Percentiles rank a stretch among this genome's conserved stretches.
Conservation (phyloP, 2,797 vertebrate species). For the Hypotaenidia okinawae region DNA sequence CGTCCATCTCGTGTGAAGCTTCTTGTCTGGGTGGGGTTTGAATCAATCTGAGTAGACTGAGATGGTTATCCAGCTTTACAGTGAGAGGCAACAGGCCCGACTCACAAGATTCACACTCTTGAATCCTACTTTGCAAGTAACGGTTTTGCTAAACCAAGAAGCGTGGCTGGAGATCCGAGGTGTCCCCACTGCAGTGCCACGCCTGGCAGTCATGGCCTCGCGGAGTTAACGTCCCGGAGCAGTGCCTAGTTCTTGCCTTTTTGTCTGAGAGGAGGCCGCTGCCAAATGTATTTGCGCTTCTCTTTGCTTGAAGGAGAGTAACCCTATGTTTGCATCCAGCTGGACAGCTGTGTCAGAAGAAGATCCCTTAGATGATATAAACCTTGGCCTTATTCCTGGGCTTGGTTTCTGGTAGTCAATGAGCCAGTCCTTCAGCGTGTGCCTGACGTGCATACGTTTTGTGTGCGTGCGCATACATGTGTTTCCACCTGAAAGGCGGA, state of each 20-base stretch:
- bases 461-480: neutral
- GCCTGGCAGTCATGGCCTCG: neutral
- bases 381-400: neutral
- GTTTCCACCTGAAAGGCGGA: neutral
- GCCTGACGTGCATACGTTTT: neutral
- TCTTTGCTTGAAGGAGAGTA: neutral
- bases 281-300: neutral
- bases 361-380: neutral
- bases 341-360: neutral
- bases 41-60: neutral
- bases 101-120: neutral
- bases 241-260: neutral
- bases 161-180: neutral
- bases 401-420: neutral
- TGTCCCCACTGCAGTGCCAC: neutral
- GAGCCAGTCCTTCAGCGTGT: neutral
- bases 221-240: neutral
- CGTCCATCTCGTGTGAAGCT: neutral
- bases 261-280: neutral
- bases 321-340: neutral
- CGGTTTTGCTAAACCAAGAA: neutral
- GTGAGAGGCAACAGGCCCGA: neutral
- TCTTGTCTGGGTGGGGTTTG: neutral
- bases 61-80: fast-evolving
- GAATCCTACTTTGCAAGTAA: neutral